Evolutionary conservation across 2,797 vertebrate genomes (phyloP).

Genomic region (Erpetoichthys calabaricus): DNA sequence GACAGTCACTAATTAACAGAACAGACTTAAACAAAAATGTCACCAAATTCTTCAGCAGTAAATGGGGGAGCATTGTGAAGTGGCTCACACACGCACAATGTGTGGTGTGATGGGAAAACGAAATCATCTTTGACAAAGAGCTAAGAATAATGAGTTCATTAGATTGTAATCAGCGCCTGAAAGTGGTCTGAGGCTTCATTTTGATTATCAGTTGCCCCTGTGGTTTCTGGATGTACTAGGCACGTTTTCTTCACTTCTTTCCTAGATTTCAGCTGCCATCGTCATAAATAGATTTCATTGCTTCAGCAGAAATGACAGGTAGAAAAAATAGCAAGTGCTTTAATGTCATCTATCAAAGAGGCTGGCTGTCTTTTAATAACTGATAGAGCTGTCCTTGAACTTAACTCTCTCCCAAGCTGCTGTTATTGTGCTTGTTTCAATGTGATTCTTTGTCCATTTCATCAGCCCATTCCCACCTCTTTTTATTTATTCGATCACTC

Average conservation of each 20-base stretch:
- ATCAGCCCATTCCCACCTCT: background rate
- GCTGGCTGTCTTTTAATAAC: background rate
- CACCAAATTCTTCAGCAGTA: too few species aligned
- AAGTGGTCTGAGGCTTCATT: too few species aligned
- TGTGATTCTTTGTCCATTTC: background rate
- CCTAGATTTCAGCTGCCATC: background rate
- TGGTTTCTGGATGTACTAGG: too few species aligned
- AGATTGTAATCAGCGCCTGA: too few species aligned
- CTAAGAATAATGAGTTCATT: too few species aligned
- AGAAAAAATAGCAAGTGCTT: slow-evolving; percentile 1
- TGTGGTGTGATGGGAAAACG: too few species aligned
- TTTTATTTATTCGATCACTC: background rate
- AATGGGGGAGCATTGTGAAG: too few species aligned
- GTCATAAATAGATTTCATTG: background rate
- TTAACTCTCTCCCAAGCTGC: background rate
- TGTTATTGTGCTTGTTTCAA: background rate
- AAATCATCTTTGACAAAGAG: too few species aligned
- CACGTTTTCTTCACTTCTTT: background rate
- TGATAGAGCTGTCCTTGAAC: slow-evolving; percentile 3
- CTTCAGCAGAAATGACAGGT: slow-evolving; percentile 2
- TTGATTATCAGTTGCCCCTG: too few species aligned
- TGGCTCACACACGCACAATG: too few species aligned
- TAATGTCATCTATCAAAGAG: slow-evolving; percentile 1
- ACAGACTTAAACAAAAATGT: too few species aligned
- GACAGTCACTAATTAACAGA: too few species aligned